These are phyloP conservation scores for Nephrotoma flavescens DNA, from an alignment of 2,888 invertebrate genomes.

Conservation along the genomic window DNA sequence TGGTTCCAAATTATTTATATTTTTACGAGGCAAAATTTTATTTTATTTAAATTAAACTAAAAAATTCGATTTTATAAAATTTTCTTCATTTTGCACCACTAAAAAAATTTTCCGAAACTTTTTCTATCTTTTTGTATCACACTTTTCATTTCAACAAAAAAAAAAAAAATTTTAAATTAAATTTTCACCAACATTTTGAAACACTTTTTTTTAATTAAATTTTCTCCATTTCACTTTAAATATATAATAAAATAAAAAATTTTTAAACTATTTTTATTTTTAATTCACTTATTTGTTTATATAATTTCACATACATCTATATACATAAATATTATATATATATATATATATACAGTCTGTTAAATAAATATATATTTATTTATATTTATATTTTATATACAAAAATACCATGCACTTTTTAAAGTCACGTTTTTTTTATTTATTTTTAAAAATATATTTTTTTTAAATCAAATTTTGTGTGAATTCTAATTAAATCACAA, in stretches of 20 bases:
- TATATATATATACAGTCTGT: background rate
- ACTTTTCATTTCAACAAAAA: background rate
- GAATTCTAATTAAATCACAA: background rate
- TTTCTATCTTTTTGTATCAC: background rate
- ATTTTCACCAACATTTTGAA: background rate
- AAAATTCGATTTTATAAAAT: background rate
- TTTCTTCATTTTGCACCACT: background rate
- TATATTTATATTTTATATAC: background rate
- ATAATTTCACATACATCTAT: background rate
- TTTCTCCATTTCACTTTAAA: background rate
- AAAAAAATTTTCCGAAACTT: background rate
- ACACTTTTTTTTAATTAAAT: background rate
- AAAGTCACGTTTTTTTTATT: background rate
- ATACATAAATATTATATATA: background rate
- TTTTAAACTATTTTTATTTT: background rate
- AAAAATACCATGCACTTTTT: background rate
- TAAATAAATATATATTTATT: background rate
- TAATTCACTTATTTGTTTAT: background rate
- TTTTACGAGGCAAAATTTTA: background rate
- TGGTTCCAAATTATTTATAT: background rate
- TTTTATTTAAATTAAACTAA: background rate
- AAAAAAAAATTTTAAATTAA: background rate
- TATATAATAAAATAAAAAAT: background rate
- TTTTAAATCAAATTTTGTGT: background rate
- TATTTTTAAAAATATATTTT: background rate